These are phyloP conservation scores for Andricus grossulariae DNA, from an alignment of 1,140 invertebrate genomes.

Conservation along the genomic window DNA sequence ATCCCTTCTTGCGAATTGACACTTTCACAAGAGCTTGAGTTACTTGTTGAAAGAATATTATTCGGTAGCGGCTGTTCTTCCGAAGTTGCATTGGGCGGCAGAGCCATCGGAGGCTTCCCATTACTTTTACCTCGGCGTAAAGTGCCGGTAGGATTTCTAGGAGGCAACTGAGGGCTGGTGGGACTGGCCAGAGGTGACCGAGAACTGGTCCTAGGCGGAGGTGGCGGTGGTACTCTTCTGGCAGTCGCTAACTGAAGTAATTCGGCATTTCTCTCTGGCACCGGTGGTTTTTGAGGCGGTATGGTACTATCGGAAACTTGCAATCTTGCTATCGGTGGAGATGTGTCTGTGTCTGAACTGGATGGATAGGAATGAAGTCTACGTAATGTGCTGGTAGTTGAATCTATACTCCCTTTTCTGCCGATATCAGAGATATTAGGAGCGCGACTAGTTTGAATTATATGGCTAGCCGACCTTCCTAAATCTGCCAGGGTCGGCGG, in stretches of 20 bases:
- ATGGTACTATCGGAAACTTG: slow-evolving; percentile 61
- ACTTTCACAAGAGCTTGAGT: slow-evolving; percentile 84
- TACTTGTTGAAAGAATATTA: slow-evolving; percentile 75
- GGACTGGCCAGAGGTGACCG: slow-evolving; percentile 89
- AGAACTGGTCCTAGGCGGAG: slow-evolving; percentile 88
- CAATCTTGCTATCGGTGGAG: slow-evolving; percentile 79
- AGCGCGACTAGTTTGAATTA: slow-evolving; percentile 54
- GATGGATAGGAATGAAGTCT: slow-evolving; percentile 86
- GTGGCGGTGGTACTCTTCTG: slow-evolving; percentile 89
- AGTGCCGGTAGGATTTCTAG: slow-evolving; percentile 70
- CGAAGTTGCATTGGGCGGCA: slow-evolving; percentile 73
- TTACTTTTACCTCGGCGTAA: slow-evolving; percentile 52
- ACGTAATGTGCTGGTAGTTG: slow-evolving; percentile 77
- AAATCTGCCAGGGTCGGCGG: slow-evolving; percentile 61
- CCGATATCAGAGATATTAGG: slow-evolving; percentile 75
- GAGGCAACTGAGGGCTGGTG: slow-evolving; percentile 80
- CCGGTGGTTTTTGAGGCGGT: slow-evolving; percentile 81
- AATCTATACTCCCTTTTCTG: slow-evolving; percentile 78
- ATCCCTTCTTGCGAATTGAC: slow-evolving; percentile 85
- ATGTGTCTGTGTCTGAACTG: slow-evolving; percentile 84
- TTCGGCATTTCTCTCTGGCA: slow-evolving; percentile 87
- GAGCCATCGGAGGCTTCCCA: slow-evolving; percentile 65
- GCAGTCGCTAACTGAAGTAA: slow-evolving; percentile 79
- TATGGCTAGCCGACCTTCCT: slow-evolving; percentile 58
- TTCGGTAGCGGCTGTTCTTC: slow-evolving; percentile 63